Evolutionary conservation across 2,797 vertebrate species (phyloP).

Genomic region (Syngnathus rostellatus): DNA sequence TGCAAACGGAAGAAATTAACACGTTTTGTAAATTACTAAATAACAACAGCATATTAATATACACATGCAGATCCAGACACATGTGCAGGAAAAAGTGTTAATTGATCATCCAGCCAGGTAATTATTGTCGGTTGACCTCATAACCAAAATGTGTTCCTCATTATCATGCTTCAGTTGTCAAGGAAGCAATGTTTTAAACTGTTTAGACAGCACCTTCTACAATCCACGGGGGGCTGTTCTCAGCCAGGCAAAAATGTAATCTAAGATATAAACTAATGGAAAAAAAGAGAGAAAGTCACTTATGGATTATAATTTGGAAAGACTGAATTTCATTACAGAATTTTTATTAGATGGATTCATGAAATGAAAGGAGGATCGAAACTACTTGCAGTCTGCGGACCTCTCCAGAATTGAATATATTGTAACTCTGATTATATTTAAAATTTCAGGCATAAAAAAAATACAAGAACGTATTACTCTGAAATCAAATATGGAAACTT

Average conservation of each 20-base stretch:
- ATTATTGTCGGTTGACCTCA: conserved; percentile 62
- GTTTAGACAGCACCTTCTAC: conserved; percentile 54
- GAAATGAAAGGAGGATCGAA: conserved; percentile 28
- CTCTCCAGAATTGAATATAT: conserved; percentile 17
- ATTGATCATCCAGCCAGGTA: conserved; percentile 60
- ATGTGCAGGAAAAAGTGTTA: conserved; percentile 47
- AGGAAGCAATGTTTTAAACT: conserved; percentile 50
- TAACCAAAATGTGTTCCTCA: conserved; percentile 63
- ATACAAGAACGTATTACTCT: too few species aligned
- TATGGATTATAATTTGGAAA: conserved; percentile 21
- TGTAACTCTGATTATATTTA: conserved; percentile 28
- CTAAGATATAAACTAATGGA: conserved; percentile 41
- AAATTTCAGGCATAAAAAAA: conserved; percentile 38
- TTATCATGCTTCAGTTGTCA: conserved; percentile 61
- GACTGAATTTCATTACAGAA: conserved; percentile 33
- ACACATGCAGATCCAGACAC: conserved; percentile 46
- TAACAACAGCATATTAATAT: conserved; percentile 46
- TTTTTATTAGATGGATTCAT: conserved; percentile 25
- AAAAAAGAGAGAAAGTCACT: conserved; percentile 26
- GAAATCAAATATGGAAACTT: too few species aligned
- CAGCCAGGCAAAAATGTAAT: conserved; percentile 52
- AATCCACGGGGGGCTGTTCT: conserved; percentile 40
- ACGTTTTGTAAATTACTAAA: conserved; percentile 27
- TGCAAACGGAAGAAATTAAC: conserved; percentile 44
- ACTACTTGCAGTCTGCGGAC: conserved; percentile 20